phyloP scores from a whole-genome alignment of 2,888 invertebrate genomes.

The Alviniconcha strummeri region DNA sequence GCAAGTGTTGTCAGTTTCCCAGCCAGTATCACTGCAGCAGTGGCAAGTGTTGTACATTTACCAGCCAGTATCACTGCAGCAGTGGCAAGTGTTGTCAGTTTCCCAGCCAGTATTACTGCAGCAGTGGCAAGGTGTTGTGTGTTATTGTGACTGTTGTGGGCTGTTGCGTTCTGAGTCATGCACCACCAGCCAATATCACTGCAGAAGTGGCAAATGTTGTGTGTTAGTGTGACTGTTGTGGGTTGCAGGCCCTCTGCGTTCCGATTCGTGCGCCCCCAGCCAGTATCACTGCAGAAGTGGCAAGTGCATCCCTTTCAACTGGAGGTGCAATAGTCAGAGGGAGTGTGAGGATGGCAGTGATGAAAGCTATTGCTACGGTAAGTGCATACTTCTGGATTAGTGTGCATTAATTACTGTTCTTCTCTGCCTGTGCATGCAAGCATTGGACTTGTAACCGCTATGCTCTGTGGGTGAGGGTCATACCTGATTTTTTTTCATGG shows the following conservation, averaged over 20 bases:
- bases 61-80: conserved; percentile 31
- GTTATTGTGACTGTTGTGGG: no score
- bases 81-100: no score
- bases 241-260: no score
- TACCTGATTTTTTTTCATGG: not conserved
- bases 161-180: no score
- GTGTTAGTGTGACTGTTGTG: no score
- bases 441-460: not conserved
- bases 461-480: not conserved
- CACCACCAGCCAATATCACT: no score
- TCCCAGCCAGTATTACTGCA: conserved; percentile 34
- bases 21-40: conserved; percentile 33
- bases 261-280: no score
- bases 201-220: no score
- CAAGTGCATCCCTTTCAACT: conserved; percentile 21
- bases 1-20: no score
- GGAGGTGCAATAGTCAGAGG: conserved; percentile 19
- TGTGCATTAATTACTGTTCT: not conserved
- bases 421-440: no score
- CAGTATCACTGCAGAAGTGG: not conserved
- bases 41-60: no score
- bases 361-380: not conserved
- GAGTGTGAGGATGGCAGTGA: conserved; percentile 20
- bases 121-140: no score
- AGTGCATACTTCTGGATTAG: not conserved